These are phyloP conservation scores for Chironomus tentans DNA, from an alignment of 2,888 invertebrate genomes.

Conservation along the genomic window DNA sequence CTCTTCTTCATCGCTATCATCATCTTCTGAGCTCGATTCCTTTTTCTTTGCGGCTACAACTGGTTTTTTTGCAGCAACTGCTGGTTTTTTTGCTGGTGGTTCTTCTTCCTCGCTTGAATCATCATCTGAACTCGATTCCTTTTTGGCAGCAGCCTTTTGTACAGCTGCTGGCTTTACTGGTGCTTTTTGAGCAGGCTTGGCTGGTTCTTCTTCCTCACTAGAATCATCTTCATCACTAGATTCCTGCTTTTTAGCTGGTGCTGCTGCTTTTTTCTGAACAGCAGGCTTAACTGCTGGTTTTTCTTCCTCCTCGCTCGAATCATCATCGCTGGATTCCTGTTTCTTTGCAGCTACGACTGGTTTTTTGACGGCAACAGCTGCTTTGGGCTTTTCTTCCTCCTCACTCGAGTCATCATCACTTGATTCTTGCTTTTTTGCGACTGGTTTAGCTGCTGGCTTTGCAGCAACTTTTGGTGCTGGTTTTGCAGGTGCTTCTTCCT, in stretches of 20 bases:
- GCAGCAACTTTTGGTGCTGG: constrained; percentile 30
- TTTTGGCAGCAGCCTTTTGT: no score
- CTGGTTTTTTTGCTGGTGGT: constrained; percentile 15
- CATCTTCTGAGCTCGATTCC: constrained; percentile 41
- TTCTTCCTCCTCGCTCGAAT: constrained; percentile 35
- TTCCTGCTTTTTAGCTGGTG: constrained; percentile 36
- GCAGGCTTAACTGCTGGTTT: neutral
- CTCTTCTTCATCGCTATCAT: constrained; percentile 39
- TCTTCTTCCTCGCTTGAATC: constrained; percentile 32
- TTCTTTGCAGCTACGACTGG: constrained; percentile 25
- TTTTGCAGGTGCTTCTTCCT: constrained; percentile 30
- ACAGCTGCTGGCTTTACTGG: no score
- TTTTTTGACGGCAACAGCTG: neutral
- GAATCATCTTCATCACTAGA: constrained; percentile 42
- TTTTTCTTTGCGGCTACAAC: constrained; percentile 38
- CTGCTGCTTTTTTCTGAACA: neutral
- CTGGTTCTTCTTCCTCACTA: constrained; percentile 36
- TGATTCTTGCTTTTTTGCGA: constrained; percentile 38
- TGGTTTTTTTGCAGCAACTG: constrained; percentile 32
- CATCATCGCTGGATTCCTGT: constrained; percentile 32
- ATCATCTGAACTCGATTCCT: constrained; percentile 31
- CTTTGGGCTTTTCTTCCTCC: constrained; percentile 32
- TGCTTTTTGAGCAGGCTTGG: constrained; percentile 30
- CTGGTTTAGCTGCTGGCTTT: constrained; percentile 30
- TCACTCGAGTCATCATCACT: constrained; percentile 39